Base-by-base conservation (phyloP, 1,140 invertebrate species). In the Adoxophyes honmai region DNA sequence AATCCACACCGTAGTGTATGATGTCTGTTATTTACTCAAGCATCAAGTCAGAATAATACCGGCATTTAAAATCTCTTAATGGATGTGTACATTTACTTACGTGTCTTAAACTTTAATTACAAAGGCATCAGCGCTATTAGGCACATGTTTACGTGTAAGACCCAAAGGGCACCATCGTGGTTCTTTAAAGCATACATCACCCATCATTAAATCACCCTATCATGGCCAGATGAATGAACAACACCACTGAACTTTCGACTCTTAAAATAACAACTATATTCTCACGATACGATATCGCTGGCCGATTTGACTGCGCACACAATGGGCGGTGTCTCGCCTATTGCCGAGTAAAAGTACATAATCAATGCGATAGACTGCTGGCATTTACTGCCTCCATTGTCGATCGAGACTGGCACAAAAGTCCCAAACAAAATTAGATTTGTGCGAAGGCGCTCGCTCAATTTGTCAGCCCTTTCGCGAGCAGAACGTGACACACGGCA, bases 391-490 rank as follows among this genome's bases (percentile, higher is more conserved):
- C 10, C 15, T 34, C 34, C 16, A 34, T 55, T 60, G 44, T 56
- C 9, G 11, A 16, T 21, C 53, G 14, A 48, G 21, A 34, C 38
- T 36, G 15, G 44, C 51, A 60, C 52, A 59, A 59, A 48, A 18
- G 57, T 51, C 48, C 5, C 18, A 15, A 52, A 56, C 36, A 52
- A 60, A 60, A 60, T 60, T 60, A 53, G 52, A 55, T 60, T 60
- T 60, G 53, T 14, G 42, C n/a, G 7, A 21, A 21, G 36, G 52
- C 21, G 42, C 54, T 60, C 38, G 33, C 48, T 60, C 53, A 60
- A 60, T 60, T 59, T 59, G 52, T 53, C 42, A 55, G 58, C 58
- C 53, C 58, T 60, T 60, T 60, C 53, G 13, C 35, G 34, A 60
- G 18, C 36, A 51, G 55, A 60, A 37, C 52, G 48, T 53, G 53